Conservation (phyloP, 2,888 invertebrate genomes). For the Caenorhabditis macrosperma region DNA sequence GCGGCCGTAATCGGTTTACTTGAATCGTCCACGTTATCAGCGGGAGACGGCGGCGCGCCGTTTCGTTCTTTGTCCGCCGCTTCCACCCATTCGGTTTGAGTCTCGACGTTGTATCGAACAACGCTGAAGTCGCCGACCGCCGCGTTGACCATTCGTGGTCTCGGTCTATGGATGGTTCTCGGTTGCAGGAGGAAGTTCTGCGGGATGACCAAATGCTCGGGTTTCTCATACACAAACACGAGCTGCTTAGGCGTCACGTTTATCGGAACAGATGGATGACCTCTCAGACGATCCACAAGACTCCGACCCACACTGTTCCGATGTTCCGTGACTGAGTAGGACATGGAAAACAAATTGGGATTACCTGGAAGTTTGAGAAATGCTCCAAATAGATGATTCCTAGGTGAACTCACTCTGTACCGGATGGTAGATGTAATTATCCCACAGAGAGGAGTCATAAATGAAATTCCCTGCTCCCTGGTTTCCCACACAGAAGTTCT, state of each 20-base stretch:
- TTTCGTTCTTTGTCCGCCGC: background rate
- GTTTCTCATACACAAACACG: slow-evolving; percentile 29
- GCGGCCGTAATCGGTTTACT: slow-evolving; percentile 19
- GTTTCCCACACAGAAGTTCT: too few relatives aligned
- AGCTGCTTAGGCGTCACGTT: slow-evolving; percentile 4
- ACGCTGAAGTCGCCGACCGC: slow-evolving; percentile 31
- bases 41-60: slow-evolving; percentile 4
- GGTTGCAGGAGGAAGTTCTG: background rate
- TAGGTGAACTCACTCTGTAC: background rate
- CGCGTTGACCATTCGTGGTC: background rate
- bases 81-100: slow-evolving; percentile 38
- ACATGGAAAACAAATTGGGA: slow-evolving; percentile 8
- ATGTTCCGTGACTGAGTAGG: slow-evolving; percentile 8
- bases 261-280: slow-evolving; percentile 5
- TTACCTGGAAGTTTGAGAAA: slow-evolving; percentile 7
- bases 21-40: slow-evolving; percentile 14
- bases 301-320: slow-evolving; percentile 1
- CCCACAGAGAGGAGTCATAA: too few relatives aligned
- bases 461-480: too few relatives aligned
- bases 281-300: background rate
- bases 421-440: background rate
- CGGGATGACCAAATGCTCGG: background rate
- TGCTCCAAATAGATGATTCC: background rate
- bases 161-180: background rate
- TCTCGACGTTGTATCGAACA: slow-evolving; percentile 35